phyloP scores from a whole-genome alignment of 2,888 invertebrate genomes.

The Lasioglossum leucozonium region DNA sequence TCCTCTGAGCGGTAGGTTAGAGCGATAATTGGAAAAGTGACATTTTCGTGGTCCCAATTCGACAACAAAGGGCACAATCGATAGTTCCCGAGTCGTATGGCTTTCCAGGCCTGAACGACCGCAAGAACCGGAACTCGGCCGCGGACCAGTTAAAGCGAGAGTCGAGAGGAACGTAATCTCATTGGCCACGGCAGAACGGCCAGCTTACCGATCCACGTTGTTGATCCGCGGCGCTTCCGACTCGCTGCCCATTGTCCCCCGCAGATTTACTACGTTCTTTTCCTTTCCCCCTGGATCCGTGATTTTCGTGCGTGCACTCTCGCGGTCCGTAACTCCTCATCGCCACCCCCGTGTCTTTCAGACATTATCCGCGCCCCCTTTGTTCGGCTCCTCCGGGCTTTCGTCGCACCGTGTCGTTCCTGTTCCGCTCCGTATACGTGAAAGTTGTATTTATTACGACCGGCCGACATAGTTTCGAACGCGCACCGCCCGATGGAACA shows the following conservation, averaged over 20 bases:
- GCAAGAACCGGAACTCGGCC: slow-evolving; percentile 61
- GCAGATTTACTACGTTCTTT: slow-evolving; percentile 76
- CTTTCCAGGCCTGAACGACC: slow-evolving; percentile 40
- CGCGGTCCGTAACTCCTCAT: slow-evolving; percentile 51
- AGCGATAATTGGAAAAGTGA: not conserved
- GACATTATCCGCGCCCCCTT: slow-evolving; percentile 23
- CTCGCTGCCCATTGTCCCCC: slow-evolving; percentile 72
- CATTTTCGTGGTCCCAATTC: not conserved
- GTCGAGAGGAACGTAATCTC: slow-evolving; percentile 75
- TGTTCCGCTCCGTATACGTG: slow-evolving; percentile 39
- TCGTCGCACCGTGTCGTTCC: slow-evolving; percentile 41
- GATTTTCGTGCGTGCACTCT: slow-evolving; percentile 68
- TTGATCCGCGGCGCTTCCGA: slow-evolving; percentile 73
- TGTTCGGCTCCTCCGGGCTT: slow-evolving; percentile 27
- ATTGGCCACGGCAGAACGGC: slow-evolving; percentile 77
- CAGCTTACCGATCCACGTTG: slow-evolving; percentile 72
- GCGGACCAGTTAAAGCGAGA: slow-evolving; percentile 62
- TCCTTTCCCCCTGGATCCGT: slow-evolving; percentile 74
- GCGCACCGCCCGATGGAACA: slow-evolving; percentile 35
- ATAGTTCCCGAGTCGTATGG: not conserved
- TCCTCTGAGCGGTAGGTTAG: not conserved
- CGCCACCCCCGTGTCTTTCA: slow-evolving; percentile 34
- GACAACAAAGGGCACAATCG: not conserved
- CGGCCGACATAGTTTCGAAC: slow-evolving; percentile 40
- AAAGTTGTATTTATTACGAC: slow-evolving; percentile 53